Base-by-base conservation (phyloP, 2,797 vertebrate genomes). In the Podarcis siculus region DNA sequence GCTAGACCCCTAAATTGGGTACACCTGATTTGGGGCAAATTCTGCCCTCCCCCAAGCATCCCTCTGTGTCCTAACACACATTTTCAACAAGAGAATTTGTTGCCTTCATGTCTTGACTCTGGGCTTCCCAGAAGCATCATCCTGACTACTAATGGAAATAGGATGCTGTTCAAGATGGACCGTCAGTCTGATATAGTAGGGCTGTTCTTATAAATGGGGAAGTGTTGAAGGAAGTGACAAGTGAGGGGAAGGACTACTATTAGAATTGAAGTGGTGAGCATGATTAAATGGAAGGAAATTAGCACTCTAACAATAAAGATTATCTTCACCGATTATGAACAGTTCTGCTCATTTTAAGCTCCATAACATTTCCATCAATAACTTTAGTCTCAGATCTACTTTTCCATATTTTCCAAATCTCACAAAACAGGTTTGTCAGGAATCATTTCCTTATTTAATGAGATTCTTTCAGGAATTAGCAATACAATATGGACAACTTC, bases 341-440 rank as follows among this genome's bases (percentile, higher is more conserved):
- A 90, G 93, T 23, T 76, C 1, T 17, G 39, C 45, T 87, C 64
- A 49, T 23, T 73, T 86, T 88, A 87, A 93, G 32, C 45, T 45
- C 61, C 6, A n/a, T 42, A 67, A 67, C 4, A 49, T 67, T 37
- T 10, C 76, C 72, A 85, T 69, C 35, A 9, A 6, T 7, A 19
- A 72, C 10, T 35, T 10, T 12, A 12, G 32, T 30, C 45, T 4
- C 1, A 49, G 30, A 27, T 10, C 0, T 21, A 12, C 21, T 86
- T 80, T n/a, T 78, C 79, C 87, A 27, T 3, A 0, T 42, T 82
- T 93, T 42, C 58, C 67, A 83, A 42, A 61, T n/a, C 35, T 72
- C 37, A 79, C 15, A 25, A 66, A 61, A 61, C 27, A 61, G 82
- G 66, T 64, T n/a, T 37, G n/a, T 73, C 32, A 75, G 8, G 2